Base-by-base conservation (phyloP, 2,888 invertebrate genomes). In the Dasysyrphus albostriatus region DNA sequence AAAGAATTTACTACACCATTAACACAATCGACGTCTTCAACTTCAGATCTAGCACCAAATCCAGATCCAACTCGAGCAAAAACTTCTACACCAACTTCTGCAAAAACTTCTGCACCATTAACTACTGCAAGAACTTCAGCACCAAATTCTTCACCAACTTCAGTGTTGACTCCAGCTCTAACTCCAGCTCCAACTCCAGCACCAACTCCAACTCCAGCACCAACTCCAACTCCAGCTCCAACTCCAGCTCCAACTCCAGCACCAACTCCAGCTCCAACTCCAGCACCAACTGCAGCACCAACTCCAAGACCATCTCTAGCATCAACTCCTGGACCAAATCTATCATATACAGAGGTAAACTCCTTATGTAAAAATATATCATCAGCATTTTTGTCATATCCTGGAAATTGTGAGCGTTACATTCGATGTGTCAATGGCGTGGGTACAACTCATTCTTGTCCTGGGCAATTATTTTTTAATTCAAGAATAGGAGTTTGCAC, bases 381-480 rank as follows among this genome's bases (percentile, higher is more conserved):
- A 32, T 34, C 42, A 3, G 54, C 69, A 0, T 91, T 89, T 75
- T 51, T 90, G 0, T 76, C 90, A 0, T 89, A 91, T 89, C 91
- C 92, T 0, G 87, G 76, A 4, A 90, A 92, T 79, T 92, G 92
- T 42, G 89, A 83, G 6, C 91, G 90, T 73, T 92, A 91, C 24
- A 90, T 91, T 65, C 88, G 89, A 14, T 92, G 92, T 39, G 32
- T 70, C 29, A 89, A 90, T 47, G 89, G 89, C 8, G 65, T 34
- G 5, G 88, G 89, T 2, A 81, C 73, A 32, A 82, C 90, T 47
- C 67, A 90, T 2, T 81, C 39, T 2, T 92, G 92, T 49, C 83
- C 90, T 0, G 84, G 39, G 1, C 74, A 82, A n/a, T 83, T 91
- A 24, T 90, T 83, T 39, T 92, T 90, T 90, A 90, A 89, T 74